These are phyloP conservation scores for Drosophila neonasuta DNA, from an alignment of 2,888 invertebrate species.

Conservation along the genomic window DNA sequence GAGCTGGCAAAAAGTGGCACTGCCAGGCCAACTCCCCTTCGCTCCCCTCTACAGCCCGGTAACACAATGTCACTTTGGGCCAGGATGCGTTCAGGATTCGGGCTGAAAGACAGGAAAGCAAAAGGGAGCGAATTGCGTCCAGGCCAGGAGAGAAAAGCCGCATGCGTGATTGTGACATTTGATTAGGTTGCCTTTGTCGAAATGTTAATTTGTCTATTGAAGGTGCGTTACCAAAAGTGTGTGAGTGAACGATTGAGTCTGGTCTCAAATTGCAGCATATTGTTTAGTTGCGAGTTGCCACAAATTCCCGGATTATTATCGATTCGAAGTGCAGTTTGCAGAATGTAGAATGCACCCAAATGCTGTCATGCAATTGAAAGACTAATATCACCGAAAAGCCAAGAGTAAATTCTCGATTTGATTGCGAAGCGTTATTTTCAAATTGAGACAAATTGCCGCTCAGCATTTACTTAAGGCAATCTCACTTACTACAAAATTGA, in stretches of 20 bases:
- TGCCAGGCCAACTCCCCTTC: conserved; percentile 8
- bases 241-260: not conserved
- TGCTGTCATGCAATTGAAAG: conserved; percentile 12
- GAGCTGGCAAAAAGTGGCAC: conserved; percentile 49
- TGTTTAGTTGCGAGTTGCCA: conserved; percentile 43
- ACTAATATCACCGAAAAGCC: conserved; percentile 21
- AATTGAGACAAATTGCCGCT: conserved; percentile 66
- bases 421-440: conserved; percentile 54
- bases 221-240: conserved; percentile 39
- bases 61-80: conserved; percentile 54
- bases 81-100: conserved; percentile 19
- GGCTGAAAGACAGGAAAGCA: conserved; percentile 2
- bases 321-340: conserved; percentile 38
- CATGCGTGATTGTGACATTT: conserved; percentile 78
- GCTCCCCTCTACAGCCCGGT: too few relatives aligned
- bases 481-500: conserved; percentile 71
- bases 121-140: not conserved
- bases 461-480: conserved; percentile 65
- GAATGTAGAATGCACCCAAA: not conserved
- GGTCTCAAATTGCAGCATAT: conserved; percentile 61
- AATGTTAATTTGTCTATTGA: conserved; percentile 77
- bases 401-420: conserved; percentile 32
- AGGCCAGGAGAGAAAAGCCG: conserved; percentile 46
- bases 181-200: conserved; percentile 79
- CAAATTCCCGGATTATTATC: conserved; percentile 50